A percentile compares a stretch with the other conserved stretches of the same genome.
phyloP scores from a whole-genome alignment of 2,888 invertebrate genomes.

The Bellardia pandia region DNA sequence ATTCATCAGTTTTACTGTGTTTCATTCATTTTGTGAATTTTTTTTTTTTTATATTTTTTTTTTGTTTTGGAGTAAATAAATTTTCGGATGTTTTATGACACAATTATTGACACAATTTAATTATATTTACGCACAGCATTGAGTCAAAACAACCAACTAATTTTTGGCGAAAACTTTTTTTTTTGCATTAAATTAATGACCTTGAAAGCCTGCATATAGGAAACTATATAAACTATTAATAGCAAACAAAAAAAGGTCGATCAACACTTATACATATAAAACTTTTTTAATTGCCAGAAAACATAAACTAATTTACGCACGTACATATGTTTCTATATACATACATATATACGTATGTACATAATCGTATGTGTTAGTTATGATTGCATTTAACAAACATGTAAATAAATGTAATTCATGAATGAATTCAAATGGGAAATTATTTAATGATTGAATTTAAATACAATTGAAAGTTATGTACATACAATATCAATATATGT shows the following conservation, averaged over 20 bases:
- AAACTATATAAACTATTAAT: no score
- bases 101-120: slow-evolving; percentile 49
- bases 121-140: slow-evolving; percentile 31
- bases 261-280: no score
- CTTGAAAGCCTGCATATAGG: no score
- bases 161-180: slow-evolving; percentile 8
- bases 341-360: no score
- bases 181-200: no score
- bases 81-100: background rate
- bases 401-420: background rate
- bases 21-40: background rate
- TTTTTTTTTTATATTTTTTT: background rate
- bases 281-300: slow-evolving; percentile 10
- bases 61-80: background rate
- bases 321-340: background rate
- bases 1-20: background rate
- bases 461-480: background rate
- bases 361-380: background rate
- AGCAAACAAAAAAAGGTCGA: no score
- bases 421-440: background rate
- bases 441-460: background rate
- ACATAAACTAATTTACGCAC: background rate
- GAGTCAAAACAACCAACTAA: slow-evolving; percentile 3
- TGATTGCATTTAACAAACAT: background rate
- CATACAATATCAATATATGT: no score